A percentile compares a stretch with the other conserved stretches of the same genome.
Conservation (phyloP, 2,888 invertebrate genomes). For the Hyposoter didymator region DNA sequence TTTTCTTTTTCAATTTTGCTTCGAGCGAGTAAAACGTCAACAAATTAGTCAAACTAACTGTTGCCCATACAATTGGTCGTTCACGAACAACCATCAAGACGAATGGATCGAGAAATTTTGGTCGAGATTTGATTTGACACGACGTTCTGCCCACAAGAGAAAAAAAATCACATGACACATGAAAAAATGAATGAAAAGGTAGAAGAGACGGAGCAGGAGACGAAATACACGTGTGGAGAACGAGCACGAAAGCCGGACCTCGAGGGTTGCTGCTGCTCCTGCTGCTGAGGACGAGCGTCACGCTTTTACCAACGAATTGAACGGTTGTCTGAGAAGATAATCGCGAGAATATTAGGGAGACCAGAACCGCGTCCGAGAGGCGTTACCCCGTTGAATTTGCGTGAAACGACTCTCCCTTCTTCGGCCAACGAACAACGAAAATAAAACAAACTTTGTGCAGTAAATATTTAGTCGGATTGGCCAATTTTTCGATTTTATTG, state of each 20-base stretch:
- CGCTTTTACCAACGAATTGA: constrained; percentile 76
- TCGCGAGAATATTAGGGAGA: constrained; percentile 63
- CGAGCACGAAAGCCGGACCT: constrained; percentile 50
- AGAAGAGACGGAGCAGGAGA: constrained; percentile 24
- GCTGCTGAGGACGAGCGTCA: constrained; percentile 75
- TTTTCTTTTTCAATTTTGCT: not conserved
- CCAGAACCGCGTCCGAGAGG: constrained; percentile 70
- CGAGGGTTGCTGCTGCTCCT: constrained; percentile 7
- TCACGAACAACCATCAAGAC: not conserved
- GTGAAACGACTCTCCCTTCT: constrained; percentile 77
- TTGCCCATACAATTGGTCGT: not conserved
- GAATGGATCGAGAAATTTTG: not conserved
- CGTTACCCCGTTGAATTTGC: constrained; percentile 78
- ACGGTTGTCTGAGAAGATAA: constrained; percentile 69
- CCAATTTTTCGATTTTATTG: not conserved
- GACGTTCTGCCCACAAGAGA: not conserved
- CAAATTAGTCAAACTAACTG: not conserved
- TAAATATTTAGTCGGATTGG: not conserved
- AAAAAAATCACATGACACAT: constrained; percentile 10
- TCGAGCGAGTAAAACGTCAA: not conserved
- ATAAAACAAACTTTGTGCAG: constrained; percentile 15
- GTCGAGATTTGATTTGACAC: not conserved
- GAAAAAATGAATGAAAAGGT: constrained; percentile 11
- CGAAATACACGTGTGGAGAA: constrained; percentile 17
- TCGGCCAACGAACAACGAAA: constrained; percentile 34